These are phyloP conservation scores for Paramormyrops kingsleyae DNA, from an alignment of 2,113 vertebrate species.

Conservation along the genomic window DNA sequence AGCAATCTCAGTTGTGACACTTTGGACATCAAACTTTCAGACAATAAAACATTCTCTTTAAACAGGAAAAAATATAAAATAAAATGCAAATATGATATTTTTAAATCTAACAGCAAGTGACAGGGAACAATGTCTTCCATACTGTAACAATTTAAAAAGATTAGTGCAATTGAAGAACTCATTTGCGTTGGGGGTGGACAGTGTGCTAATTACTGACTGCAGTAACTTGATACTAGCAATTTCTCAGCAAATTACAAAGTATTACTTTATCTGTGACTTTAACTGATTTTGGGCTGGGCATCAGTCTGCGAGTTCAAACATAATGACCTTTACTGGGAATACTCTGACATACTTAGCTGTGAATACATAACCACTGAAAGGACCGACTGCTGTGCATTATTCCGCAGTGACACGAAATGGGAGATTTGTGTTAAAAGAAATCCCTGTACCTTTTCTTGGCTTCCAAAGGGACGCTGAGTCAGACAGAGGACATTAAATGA, in stretches of 20 bases:
- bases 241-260: neutral
- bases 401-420: neutral
- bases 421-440: neutral
- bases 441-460: neutral
- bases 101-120: neutral
- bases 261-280: neutral
- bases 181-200: neutral
- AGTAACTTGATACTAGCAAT: neutral
- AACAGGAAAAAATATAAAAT: neutral
- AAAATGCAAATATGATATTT: neutral
- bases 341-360: neutral
- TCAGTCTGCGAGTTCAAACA: neutral
- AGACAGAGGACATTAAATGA: neutral
- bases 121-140: neutral
- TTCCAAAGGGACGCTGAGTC: neutral
- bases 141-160: neutral
- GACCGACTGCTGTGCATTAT: neutral
- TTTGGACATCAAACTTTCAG: neutral
- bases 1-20: neutral
- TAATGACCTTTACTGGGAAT: neutral
- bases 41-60: neutral
- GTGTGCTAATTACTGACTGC: neutral
- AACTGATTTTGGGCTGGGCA: neutral
- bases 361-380: neutral
- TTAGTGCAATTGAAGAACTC: neutral